Evolutionary conservation across 2,888 invertebrate species (phyloP), one percentile per base, ranked within the genome.

Genomic region (Ectemnius cavifrons): DNA sequence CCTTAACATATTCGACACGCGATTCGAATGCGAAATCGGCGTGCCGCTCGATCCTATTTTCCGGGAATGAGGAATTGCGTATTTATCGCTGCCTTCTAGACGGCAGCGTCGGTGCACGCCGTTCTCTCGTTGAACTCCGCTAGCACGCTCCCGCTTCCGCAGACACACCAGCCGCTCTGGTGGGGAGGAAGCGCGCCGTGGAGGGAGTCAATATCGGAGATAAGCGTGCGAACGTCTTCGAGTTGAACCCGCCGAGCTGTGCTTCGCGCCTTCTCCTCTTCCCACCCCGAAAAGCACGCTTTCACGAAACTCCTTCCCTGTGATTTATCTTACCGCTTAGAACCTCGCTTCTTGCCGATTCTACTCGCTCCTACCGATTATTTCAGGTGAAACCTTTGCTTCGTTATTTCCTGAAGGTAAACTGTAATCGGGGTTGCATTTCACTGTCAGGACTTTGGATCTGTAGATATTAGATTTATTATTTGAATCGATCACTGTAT

Each of bases 211-310:
- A 77, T 77, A 77, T 73, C 77, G 77, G 69, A 77, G 77, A 77
- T 77, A 77, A 77, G 73, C 77, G 77, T 77, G 77, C 77, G 77
- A 77, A 77, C 76, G 73, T 77, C 77, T 77, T 70, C 8, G 72
- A 67, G 63, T 69, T 69, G 77, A 63, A 71, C 62, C n/a, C 63
- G 69, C 23, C 3, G 23, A 23, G 23, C 23, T 23, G 3, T 23
- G 23, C 23, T 23, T 23, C 23, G 2, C 23, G 23, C 63, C 69
- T 72, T 77, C 69, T 76, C 67, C 63, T 67, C 63, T 27, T n/a
- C 56, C 56, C 23, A 23, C 23, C 23, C 23, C 65, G 69, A 70
- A 77, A 77, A 77, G 67, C 69, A 59, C 23, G 46, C 47, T 23
- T 23, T 23, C 23, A 23, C 23, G 23, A 23, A 23, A 23, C 23